Conservation (phyloP, 1,140 invertebrate genomes). For the Trachymyrmex cornetzi region DNA sequence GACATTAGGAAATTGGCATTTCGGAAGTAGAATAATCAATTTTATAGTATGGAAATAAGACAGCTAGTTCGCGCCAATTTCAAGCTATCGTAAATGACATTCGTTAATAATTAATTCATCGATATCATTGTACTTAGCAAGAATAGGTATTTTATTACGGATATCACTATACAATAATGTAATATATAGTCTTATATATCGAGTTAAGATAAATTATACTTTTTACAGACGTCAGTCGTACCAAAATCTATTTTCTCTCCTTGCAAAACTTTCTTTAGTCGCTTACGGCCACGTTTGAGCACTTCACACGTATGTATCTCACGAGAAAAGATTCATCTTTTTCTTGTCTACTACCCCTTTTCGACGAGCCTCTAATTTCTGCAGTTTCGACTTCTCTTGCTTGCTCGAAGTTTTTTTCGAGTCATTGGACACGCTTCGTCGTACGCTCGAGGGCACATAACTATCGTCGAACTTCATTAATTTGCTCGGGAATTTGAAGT, state of each 20-base stretch:
- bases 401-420: conserved; percentile 29
- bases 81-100: neutral
- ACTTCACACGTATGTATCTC: neutral
- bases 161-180: conserved; percentile 58
- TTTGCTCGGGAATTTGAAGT: conserved; percentile 73
- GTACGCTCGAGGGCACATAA: conserved; percentile 76
- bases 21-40: neutral
- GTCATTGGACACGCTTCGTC: conserved; percentile 25
- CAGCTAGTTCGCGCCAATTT: neutral
- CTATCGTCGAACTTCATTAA: conserved; percentile 77
- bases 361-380: conserved; percentile 1
- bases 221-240: conserved; percentile 24
- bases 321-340: conserved; percentile 52
- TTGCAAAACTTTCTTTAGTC: neutral
- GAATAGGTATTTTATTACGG: conserved; percentile 60
- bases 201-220: conserved; percentile 29
- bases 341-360: conserved; percentile 41
- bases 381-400: conserved; percentile 21
- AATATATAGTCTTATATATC: conserved; percentile 15
- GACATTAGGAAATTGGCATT: neutral
- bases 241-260: conserved; percentile 7
- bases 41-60: neutral
- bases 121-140: conserved; percentile 12
- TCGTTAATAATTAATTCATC: neutral
- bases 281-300: neutral